Evolutionary conservation across 2,888 invertebrate genomes (phyloP).

Genomic region (Perithous albicinctus): DNA sequence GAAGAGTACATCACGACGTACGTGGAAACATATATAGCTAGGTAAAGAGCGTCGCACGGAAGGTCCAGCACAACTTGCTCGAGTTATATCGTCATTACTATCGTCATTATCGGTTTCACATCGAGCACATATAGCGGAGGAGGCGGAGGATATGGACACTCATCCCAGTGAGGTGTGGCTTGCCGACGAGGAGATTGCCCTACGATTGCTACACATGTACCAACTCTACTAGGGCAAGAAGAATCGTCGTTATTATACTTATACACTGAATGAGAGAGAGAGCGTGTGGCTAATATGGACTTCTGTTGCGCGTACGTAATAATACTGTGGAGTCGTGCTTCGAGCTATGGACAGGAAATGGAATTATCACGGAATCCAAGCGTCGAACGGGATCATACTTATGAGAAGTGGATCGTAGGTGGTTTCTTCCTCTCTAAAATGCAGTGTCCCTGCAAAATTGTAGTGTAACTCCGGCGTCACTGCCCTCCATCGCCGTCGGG

Average conservation of each 20-base stretch:
- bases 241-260: conserved; percentile 54
- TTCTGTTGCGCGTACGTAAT: conserved; percentile 49
- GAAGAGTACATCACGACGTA: conserved; percentile 52
- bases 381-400: conserved; percentile 53
- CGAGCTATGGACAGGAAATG: conserved; percentile 59
- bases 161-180: conserved; percentile 56
- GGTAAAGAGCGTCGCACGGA: conserved; percentile 23
- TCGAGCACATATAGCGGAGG: conserved; percentile 11
- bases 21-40: conserved; percentile 56
- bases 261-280: conserved; percentile 27
- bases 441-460: not conserved
- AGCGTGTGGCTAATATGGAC: conserved; percentile 44
- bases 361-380: conserved; percentile 63
- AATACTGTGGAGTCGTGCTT: conserved; percentile 59
- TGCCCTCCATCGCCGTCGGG: not conserved
- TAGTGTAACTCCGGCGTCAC: conserved; percentile 3
- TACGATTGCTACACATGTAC: conserved; percentile 42
- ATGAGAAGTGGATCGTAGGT: conserved; percentile 19
- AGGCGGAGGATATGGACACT: conserved; percentile 47
- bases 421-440: conserved; percentile 25
- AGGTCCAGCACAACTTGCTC: conserved; percentile 39
- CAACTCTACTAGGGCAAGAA: conserved; percentile 16
- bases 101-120: conserved; percentile 60
- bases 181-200: conserved; percentile 47
- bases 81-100: conserved; percentile 53